Percentiles rank a stretch among this genome's conserved stretches.
These are phyloP conservation scores for Drosophila sucinea DNA, from an alignment of 1,140 invertebrate genomes.

Conservation along the genomic window DNA sequence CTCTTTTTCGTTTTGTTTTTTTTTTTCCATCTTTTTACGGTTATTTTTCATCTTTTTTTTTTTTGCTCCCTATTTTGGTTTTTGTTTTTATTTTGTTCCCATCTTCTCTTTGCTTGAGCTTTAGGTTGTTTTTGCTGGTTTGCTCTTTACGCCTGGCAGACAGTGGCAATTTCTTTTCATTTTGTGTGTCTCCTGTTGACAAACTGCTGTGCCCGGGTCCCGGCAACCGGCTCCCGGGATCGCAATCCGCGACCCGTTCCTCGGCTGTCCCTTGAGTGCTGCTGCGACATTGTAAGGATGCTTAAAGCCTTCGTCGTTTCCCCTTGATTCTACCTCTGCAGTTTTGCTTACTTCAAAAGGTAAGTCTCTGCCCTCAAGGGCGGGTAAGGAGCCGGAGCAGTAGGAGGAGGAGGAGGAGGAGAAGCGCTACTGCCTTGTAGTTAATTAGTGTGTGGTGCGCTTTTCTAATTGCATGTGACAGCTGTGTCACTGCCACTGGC, in stretches of 20 bases:
- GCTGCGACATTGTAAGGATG: slow-evolving; percentile 74
- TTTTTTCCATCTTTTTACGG: slow-evolving; percentile 26
- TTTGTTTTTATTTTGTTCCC: slow-evolving; percentile 9
- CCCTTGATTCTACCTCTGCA: neutral
- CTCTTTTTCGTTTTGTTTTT: neutral
- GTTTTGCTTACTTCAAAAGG: slow-evolving; percentile 44
- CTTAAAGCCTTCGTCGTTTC: slow-evolving; percentile 28
- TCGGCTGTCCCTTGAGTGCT: slow-evolving; percentile 51
- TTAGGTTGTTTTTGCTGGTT: slow-evolving; percentile 25
- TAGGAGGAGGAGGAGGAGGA: neutral
- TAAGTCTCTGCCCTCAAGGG: slow-evolving; percentile 23
- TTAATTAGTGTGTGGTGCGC: slow-evolving; percentile 73
- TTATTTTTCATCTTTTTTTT: slow-evolving; percentile 29
- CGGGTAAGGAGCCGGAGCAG: neutral
- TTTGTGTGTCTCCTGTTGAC: slow-evolving; percentile 70
- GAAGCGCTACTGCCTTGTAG: slow-evolving; percentile 46
- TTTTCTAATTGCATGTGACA: slow-evolving; percentile 74
- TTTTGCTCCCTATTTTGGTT: slow-evolving; percentile 31
- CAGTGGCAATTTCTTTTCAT: slow-evolving; percentile 81
- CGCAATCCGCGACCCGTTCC: slow-evolving; percentile 26
- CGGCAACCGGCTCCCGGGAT: slow-evolving; percentile 27
- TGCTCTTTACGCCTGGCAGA: slow-evolving; percentile 52
- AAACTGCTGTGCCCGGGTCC: slow-evolving; percentile 55
- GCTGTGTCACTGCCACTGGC: neutral
- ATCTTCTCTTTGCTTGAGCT: slow-evolving; percentile 16